Conservation (phyloP, 2,113 vertebrate genomes). For the Erythrolamprus reginae region DNA sequence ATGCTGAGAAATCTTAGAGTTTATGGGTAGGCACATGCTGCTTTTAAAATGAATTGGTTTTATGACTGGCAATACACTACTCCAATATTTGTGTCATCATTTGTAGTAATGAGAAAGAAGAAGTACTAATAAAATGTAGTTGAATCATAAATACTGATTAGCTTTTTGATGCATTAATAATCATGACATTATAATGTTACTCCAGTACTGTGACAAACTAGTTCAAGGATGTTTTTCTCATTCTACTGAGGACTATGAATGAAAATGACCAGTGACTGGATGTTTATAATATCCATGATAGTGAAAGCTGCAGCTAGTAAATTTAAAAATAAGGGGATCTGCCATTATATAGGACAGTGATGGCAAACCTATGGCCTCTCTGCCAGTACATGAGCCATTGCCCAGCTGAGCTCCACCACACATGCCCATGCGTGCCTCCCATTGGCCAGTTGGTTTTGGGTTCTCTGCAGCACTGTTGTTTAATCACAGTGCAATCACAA, state of each 20-base stretch:
- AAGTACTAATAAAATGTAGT: constrained; percentile 7
- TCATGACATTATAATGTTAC: constrained; percentile 12
- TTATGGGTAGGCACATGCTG: neutral
- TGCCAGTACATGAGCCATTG: no score
- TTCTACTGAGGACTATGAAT: neutral
- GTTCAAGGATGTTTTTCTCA: neutral
- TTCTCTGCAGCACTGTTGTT: no score
- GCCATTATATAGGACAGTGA: neutral
- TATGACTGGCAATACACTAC: neutral
- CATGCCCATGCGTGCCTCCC: no score
- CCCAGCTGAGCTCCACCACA: no score
- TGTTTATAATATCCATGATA: neutral
- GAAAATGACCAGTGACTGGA: neutral
- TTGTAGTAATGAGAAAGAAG: constrained; percentile 2
- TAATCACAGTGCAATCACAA: no score
- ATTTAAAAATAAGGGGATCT: neutral
- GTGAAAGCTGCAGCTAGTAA: neutral
- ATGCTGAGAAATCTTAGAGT: constrained; percentile 10
- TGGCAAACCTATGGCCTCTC: no score
- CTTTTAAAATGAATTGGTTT: constrained; percentile 2
- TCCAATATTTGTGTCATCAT: constrained; percentile 6
- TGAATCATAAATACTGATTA: constrained; percentile 16
- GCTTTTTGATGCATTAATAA: constrained; percentile 11
- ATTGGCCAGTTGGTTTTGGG: no score
- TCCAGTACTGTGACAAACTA: neutral